Evolutionary conservation across 2,888 invertebrate genomes (phyloP).

Genomic region (Lasioglossum villosulum): DNA sequence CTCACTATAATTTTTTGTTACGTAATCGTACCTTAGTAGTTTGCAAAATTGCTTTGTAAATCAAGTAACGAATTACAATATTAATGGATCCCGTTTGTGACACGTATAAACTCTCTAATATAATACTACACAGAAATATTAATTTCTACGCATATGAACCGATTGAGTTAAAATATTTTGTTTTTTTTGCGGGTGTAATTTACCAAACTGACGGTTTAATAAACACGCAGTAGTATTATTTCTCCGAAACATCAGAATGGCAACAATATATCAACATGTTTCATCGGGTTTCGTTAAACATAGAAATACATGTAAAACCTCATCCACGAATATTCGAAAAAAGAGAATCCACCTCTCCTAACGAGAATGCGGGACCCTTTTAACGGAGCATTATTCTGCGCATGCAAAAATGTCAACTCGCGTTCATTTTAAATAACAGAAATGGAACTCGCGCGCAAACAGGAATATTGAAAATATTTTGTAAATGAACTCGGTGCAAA

Average conservation of each 20-base stretch:
- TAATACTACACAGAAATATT: not conserved
- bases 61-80: no score
- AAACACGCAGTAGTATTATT: not conserved
- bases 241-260: not conserved
- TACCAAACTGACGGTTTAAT: not conserved
- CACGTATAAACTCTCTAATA: no score
- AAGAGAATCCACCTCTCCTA: not conserved
- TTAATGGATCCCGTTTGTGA: no score
- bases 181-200: not conserved
- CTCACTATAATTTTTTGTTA: no score
- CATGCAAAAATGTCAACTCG: not conserved
- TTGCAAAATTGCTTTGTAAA: no score
- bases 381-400: not conserved
- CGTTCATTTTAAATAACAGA: constrained; percentile 28
- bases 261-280: not conserved
- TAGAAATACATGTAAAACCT: not conserved
- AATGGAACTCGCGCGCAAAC: not conserved
- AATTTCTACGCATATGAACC: no score
- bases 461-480: not conserved
- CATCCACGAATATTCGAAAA: not conserved
- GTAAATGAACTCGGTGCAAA: not conserved
- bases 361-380: constrained; percentile 15
- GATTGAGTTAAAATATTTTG: not conserved
- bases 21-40: no score
- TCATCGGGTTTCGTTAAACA: not conserved